Base-by-base conservation (phyloP, 2,797 vertebrate species). In the Takifugu ocellatus region DNA sequence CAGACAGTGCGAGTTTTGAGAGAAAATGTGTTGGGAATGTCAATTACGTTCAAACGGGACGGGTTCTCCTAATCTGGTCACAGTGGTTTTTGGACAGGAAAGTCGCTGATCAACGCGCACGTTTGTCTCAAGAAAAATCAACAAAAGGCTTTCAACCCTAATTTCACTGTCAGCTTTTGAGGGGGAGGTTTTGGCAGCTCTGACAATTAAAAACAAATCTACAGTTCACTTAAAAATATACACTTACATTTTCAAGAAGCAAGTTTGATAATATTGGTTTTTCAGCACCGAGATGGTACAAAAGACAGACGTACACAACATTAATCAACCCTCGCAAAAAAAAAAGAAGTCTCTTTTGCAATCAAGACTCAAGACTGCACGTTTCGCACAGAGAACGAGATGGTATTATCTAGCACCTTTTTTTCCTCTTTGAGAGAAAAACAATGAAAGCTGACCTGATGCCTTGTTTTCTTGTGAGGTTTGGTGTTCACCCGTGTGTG, bases 151-250 rank as follows among this genome's bases (percentile, higher is more conserved):
- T 85, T 84, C 72, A 78, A 69, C 84, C 62, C 66, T 55, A 55
- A 26, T 59, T 79, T 86, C 65, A 69, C 70, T 79, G 73, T 76
- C 70, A 77, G 62, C 80, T 71, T 82, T 78, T 74, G 69, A 1
- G 21, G 21, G 21, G 21, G 21, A 21, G 21, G 16, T 63, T 84
- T 85, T 65, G 76, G 79, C 81, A 88, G 81, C 85, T 82, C 78
- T 81, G 81, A 88, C 70, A 77, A 76, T 12, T 10, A 39, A 57
- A 25, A 36, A 56, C 56, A 63, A 73, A 84, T 82, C 84, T 88
- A 91, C 87, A 89, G 87, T 90, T 91, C 85, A 91, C 83, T 89
- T 91, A 87, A 91, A 93, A 93, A 92, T 92, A 92, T 91, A 92
- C 91, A 91, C 88, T 92, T 92, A 72, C 85, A 89, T 87, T 91